Base-by-base conservation (phyloP, 2,888 invertebrate species). In the Galerucella nymphaeae region DNA sequence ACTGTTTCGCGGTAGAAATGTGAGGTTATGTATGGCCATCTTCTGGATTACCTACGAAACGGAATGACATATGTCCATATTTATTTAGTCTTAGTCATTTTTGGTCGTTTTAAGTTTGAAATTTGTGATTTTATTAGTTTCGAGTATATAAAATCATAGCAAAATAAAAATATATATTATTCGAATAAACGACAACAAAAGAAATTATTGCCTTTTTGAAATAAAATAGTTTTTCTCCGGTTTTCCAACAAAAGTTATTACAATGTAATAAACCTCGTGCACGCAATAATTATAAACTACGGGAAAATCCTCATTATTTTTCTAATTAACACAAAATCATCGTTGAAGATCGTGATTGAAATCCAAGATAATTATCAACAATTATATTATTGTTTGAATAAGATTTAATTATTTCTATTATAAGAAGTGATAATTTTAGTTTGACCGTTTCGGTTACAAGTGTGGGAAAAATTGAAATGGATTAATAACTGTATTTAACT, bases 371-470 rank as follows among this genome's bases (percentile, higher is more conserved):
- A 69, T 69, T 69, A 58, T 58, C 23, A 9, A 58, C n/a, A 58
- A 58, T 58, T 58, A 58, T 30, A 30, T 58, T 30, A 69, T 69
- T 69, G 68, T 69, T 62, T 61, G 62, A 62, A 62, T 62, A 48
- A 16, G 68, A 53, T 58, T 62, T 70, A 70, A 70, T 70, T 63
- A 70, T 70, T 63, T 70, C 63, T 48, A 63, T 70, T 70, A 68
- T 45, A 50, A 63, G 38, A 63, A 42, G 69, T 57, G 69, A 63
- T 70, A 70, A 63, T 70, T 70, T 63, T 20, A 70, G 63, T 70
- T 63, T 70, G 63, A 48, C 42, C 10, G 42, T 66, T 66, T 53
- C 42, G 58, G 23, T 13, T 59, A 20, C 67, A 59, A n/a, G 58
- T 20, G 45, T 67, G 67, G 59, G 67, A 67, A 66, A 58, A 42